Evolutionary conservation across 2,888 invertebrate species (phyloP), one percentile per base, ranked within the genome.

Genomic region (Drosophila maculinotata): DNA sequence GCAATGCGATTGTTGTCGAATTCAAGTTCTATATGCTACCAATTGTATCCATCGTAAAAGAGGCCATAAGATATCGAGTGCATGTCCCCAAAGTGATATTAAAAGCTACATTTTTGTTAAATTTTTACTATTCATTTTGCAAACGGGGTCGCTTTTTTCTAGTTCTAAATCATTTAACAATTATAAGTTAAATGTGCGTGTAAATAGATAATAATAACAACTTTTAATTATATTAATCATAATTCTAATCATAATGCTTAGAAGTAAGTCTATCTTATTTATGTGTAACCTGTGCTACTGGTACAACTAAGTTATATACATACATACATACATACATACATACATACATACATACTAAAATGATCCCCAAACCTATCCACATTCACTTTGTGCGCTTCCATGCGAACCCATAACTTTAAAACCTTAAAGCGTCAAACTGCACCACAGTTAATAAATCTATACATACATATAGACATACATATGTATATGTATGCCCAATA

Each of bases 51-150:
- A 75, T 72, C 76, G 62, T 80, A 49, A 67, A 80, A 76, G 81
- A 81, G 81, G 81, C 81, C 81, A 81, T 80, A 80, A 75, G 69
- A 68, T 53, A 68, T 51, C 54, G 69, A 62, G 65, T 67, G 80
- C 79, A 79, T 79, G 80, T 79, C 80, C 79, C 76, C 73, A 84
- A 84, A 82, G 81, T 81, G 81, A 81, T 81, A 81, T 81, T 85
- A 81, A 79, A 71, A 81, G 84, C 79, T 79, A 81, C 74, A 84
- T 76, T 69, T 80, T 77, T 63, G 49, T 62, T 60, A 67, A 48
- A 59, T 63, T 64, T 64, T 52, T 62, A 69, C 71, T 69, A 59
- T 68, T 76, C 69, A 78, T 78, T 75, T 80, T 81, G 78, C 69
- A 58, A 81, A 84, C 54, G 76, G 79, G 74, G 76, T 74, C 70